Percentiles rank a stretch among this genome's conserved stretches.
phyloP scores from a whole-genome alignment of 2,888 invertebrate species.

The Ischnura elegans region DNA sequence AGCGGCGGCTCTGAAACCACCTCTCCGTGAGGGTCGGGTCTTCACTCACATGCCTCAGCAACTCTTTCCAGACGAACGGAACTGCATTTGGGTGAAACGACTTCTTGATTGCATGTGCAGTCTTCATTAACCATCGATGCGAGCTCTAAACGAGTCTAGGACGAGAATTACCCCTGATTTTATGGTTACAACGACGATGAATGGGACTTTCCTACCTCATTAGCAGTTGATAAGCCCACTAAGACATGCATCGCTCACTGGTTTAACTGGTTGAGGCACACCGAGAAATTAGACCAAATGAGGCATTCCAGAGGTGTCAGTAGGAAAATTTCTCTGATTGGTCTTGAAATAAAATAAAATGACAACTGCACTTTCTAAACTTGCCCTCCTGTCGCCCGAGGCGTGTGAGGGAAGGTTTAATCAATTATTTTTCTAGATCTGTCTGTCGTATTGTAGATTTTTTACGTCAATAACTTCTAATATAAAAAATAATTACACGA shows the following conservation, averaged over 20 bases:
- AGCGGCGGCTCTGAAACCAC: not conserved
- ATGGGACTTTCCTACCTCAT: not conserved
- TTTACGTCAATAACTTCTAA: too few relatives aligned
- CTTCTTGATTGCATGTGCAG: not conserved
- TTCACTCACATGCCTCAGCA: not conserved
- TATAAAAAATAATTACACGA: too few relatives aligned
- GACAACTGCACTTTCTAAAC: too few relatives aligned
- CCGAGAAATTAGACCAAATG: not conserved
- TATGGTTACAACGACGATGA: not conserved
- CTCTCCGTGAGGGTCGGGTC: too few relatives aligned
- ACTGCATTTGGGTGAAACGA: not conserved
- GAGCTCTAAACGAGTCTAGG: not conserved
- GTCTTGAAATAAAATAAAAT: not conserved
- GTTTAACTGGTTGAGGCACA: not conserved
- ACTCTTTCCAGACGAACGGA: not conserved
- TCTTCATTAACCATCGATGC: not conserved
- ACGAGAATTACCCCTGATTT: not conserved
- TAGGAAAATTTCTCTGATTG: not conserved
- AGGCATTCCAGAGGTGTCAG: not conserved
- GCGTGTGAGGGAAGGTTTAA: too few relatives aligned
- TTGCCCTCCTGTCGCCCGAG: too few relatives aligned
- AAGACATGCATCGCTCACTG: not conserved
- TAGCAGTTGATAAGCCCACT: not conserved
- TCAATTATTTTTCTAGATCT: too few relatives aligned
- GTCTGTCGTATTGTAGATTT: too few relatives aligned